These are phyloP conservation scores for Thunnus thynnus DNA, from an alignment of 2,113 vertebrate species.

Conservation along the genomic window DNA sequence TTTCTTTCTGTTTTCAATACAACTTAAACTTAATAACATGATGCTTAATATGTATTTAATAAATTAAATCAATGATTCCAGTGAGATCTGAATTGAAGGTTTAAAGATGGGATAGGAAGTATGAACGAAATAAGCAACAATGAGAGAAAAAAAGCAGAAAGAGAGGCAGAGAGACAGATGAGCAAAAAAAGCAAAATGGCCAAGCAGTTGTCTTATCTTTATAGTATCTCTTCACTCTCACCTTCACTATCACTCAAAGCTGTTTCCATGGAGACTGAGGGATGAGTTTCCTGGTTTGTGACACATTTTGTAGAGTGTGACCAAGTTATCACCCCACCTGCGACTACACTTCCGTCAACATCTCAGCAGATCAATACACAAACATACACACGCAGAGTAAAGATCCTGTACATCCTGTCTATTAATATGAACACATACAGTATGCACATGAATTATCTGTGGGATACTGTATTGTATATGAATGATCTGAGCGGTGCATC, in stretches of 20 bases:
- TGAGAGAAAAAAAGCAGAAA: neutral
- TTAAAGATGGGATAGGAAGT: no score
- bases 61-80: no score
- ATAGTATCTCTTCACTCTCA: constrained; percentile 8
- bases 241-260: constrained; percentile 27
- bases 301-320: constrained; percentile 48
- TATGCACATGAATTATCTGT: neutral
- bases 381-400: neutral
- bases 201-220: constrained; percentile 6
- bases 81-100: no score
- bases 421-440: neutral
- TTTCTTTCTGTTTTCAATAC: no score
- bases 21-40: no score
- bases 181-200: neutral
- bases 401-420: neutral
- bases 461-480: neutral
- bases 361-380: constrained; percentile 25
- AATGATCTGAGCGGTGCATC: neutral
- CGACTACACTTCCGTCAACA: constrained; percentile 38
- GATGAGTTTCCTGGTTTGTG: constrained; percentile 35
- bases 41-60: no score
- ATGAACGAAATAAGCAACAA: no score
- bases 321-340: constrained; percentile 56
- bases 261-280: constrained; percentile 32
- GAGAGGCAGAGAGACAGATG: neutral